These are phyloP conservation scores for Zygothrica quintamaculata DNA, from an alignment of 2,888 invertebrate genomes.

Conservation along the genomic window DNA sequence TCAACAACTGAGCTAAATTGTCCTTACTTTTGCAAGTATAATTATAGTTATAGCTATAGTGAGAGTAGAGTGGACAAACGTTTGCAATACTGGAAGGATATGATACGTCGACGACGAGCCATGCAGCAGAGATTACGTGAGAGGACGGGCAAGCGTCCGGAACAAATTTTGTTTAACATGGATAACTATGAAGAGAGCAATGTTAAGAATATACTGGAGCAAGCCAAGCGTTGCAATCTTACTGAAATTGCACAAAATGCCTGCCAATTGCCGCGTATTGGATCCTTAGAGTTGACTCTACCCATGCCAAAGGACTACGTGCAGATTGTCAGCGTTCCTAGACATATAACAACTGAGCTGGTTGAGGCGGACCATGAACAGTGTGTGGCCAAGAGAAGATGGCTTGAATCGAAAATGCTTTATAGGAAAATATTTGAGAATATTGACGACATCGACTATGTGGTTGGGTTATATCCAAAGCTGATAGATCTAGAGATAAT, in stretches of 20 bases:
- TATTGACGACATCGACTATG: constrained; percentile 40
- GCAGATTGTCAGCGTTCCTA: constrained; percentile 56
- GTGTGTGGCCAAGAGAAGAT: constrained; percentile 20
- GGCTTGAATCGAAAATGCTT: constrained; percentile 56
- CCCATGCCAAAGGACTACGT: constrained; percentile 22
- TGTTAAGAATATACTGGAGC: constrained; percentile 56
- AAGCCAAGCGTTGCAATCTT: constrained; percentile 7
- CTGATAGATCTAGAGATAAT: constrained; percentile 56
- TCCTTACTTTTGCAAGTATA: no score
- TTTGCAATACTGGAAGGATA: constrained; percentile 75
- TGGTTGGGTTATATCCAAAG: constrained; percentile 58
- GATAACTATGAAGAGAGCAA: constrained; percentile 56
- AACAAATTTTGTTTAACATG: constrained; percentile 54
- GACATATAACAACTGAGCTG: constrained; percentile 34
- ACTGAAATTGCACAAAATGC: constrained; percentile 34
- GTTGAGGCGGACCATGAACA: constrained; percentile 9
- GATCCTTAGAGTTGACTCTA: no score
- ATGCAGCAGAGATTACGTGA: constrained; percentile 39
- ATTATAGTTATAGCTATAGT: not conserved
- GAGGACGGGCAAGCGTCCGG: constrained; percentile 39
- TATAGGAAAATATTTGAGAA: constrained; percentile 30
- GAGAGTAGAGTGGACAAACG: constrained; percentile 65
- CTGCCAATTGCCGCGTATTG: no score
- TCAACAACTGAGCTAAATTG: constrained; percentile 9
- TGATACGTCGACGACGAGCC: constrained; percentile 55